Conservation (phyloP, 2,888 invertebrate genomes). For the Linnaemya tessellans region DNA sequence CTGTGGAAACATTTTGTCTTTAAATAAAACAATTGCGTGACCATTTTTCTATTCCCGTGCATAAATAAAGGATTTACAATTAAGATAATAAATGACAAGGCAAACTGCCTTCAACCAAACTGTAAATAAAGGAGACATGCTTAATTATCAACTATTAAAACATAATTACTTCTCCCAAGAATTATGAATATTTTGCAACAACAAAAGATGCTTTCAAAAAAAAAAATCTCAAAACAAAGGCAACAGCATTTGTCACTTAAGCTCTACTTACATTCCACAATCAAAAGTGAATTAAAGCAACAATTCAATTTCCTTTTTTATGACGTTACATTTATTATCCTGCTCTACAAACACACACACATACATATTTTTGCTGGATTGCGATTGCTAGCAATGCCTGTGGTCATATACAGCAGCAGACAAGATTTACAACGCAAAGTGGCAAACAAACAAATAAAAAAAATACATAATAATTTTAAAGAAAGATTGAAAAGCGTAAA, state of each 20-base stretch:
- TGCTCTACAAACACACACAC: no score
- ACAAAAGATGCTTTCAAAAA: background rate
- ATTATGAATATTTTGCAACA: constrained; percentile 5
- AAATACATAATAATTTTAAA: background rate
- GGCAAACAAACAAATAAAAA: no score
- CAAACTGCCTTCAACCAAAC: background rate
- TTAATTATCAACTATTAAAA: constrained; percentile 38
- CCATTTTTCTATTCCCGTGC: background rate
- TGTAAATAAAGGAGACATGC: constrained; percentile 1
- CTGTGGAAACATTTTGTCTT: no score
- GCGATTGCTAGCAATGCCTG: background rate
- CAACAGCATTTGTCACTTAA: constrained; percentile 41
- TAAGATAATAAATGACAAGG: constrained; percentile 10
- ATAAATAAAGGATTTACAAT: constrained; percentile 11
- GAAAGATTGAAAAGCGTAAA: background rate
- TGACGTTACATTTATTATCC: constrained; percentile 11
- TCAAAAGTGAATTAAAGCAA: constrained; percentile 48
- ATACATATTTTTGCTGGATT: background rate
- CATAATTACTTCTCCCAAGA: constrained; percentile 4
- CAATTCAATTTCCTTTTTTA: constrained; percentile 31
- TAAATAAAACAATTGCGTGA: background rate
- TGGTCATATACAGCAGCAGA: background rate
- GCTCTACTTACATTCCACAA: constrained; percentile 22
- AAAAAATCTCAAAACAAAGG: constrained; percentile 17
- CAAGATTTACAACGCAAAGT: background rate